Conservation (phyloP, 2,888 invertebrate species). For the Caenorhabditis wallacei region DNA sequence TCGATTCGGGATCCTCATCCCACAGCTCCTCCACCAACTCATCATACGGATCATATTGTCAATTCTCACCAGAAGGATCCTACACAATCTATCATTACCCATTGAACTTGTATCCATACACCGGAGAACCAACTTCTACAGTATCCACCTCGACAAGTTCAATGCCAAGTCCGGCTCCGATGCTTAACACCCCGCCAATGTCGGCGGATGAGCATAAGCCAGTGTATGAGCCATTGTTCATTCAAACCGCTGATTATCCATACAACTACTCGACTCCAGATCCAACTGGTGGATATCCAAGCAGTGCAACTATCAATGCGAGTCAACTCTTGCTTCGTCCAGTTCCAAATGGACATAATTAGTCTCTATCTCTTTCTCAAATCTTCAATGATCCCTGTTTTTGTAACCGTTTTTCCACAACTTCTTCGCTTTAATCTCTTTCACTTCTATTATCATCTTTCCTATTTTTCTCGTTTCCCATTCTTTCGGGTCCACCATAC, state of each 20-base stretch:
- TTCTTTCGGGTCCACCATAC: conserved; percentile 39
- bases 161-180: conserved; percentile 7
- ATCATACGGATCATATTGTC: conserved; percentile 61
- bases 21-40: conserved; percentile 55
- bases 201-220: conserved; percentile 53
- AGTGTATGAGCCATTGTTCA: conserved; percentile 58
- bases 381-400: conserved; percentile 29
- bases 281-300: conserved; percentile 48
- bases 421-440: conserved; percentile 9
- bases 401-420: not conserved
- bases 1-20: conserved; percentile 45
- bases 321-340: conserved; percentile 56
- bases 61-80: conserved; percentile 64
- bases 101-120: conserved; percentile 36
- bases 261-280: conserved; percentile 27
- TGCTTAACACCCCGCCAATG: conserved; percentile 24
- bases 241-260: conserved; percentile 58
- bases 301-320: conserved; percentile 53
- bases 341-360: conserved; percentile 44
- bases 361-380: not conserved
- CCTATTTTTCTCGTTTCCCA: not conserved
- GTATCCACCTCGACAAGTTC: conserved; percentile 2
- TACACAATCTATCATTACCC: conserved; percentile 58
- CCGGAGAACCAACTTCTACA: not conserved
- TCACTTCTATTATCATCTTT: conserved; percentile 21